Evolutionary conservation across 2,888 invertebrate species (phyloP).

Genomic region (Palloptera scutellata): DNA sequence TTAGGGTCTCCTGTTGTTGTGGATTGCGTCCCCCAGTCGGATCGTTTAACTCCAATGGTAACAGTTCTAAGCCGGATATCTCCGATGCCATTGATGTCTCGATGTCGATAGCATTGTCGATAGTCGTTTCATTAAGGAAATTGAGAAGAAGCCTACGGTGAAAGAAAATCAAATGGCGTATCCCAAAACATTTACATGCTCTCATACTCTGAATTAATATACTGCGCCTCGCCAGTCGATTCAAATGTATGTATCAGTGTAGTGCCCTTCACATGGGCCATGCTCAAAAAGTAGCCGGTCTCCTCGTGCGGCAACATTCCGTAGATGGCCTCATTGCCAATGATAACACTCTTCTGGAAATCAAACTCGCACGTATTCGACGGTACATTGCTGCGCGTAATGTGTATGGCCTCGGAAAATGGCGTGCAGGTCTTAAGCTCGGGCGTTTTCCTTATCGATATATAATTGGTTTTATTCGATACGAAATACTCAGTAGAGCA

Average conservation of each 20-base stretch:
- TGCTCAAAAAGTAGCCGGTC: constrained; percentile 59
- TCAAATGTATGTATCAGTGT: constrained; percentile 64
- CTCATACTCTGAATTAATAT: constrained; percentile 61
- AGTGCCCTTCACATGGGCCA: constrained; percentile 62
- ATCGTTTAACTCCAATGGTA: constrained; percentile 57
- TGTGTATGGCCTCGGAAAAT: constrained; percentile 61
- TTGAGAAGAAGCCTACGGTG: constrained; percentile 54
- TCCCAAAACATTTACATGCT: background rate
- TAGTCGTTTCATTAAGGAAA: constrained; percentile 60
- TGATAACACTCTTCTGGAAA: constrained; percentile 63
- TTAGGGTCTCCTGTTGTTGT: constrained; percentile 58
- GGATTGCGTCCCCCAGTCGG: constrained; percentile 63
- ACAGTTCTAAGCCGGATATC: constrained; percentile 52
- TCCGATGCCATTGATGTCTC: constrained; percentile 61
- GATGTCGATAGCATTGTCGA: constrained; percentile 62
- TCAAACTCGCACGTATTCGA: constrained; percentile 63
- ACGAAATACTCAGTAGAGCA: constrained; percentile 66
- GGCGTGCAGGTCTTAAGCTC: constrained; percentile 61
- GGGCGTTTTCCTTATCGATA: constrained; percentile 62
- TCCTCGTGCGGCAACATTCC: constrained; percentile 59
- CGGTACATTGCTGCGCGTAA: constrained; percentile 62
- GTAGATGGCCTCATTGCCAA: constrained; percentile 62
- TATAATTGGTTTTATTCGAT: constrained; percentile 61
- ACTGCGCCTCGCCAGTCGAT: constrained; percentile 64
- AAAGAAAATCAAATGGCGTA: background rate